Evolutionary conservation across 2,113 vertebrate genomes (phyloP).

Genomic region (Variabilichromis moorii): DNA sequence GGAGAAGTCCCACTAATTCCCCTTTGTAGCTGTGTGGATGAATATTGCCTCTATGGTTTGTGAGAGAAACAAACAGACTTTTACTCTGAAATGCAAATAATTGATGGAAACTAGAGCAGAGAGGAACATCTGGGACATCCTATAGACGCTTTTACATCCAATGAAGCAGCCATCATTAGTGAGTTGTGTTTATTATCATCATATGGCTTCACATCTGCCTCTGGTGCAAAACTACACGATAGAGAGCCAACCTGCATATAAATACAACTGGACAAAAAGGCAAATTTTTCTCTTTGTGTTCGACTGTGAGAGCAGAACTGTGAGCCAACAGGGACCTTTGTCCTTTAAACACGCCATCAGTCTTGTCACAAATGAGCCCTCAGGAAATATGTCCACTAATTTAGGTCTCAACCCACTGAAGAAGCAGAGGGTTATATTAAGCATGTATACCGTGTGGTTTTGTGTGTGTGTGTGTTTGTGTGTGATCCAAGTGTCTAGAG

Average conservation of each 20-base stretch:
- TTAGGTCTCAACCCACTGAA: constrained; percentile 18
- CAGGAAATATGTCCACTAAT: constrained; percentile 18
- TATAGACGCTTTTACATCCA: background rate
- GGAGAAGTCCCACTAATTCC: background rate
- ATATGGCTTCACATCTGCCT: background rate
- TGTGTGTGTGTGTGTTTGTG: background rate
- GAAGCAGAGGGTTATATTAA: background rate
- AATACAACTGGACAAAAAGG: background rate
- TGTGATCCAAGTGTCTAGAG: background rate
- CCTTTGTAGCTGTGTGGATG: background rate
- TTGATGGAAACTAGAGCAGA: background rate
- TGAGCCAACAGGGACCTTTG: constrained; percentile 5
- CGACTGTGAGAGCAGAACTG: background rate
- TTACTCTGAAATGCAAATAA: background rate
- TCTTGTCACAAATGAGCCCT: constrained; percentile 34
- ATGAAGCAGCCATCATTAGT: background rate
- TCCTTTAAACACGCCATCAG: constrained; percentile 18
- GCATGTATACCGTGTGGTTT: background rate
- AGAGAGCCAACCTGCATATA: background rate
- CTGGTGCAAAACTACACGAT: background rate
- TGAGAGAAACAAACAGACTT: background rate
- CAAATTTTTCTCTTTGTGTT: background rate
- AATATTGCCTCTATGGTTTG: background rate
- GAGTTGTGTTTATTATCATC: background rate
- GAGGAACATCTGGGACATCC: background rate